Base-by-base conservation (phyloP, 2,888 invertebrate genomes). In the Pheosia tremula region DNA sequence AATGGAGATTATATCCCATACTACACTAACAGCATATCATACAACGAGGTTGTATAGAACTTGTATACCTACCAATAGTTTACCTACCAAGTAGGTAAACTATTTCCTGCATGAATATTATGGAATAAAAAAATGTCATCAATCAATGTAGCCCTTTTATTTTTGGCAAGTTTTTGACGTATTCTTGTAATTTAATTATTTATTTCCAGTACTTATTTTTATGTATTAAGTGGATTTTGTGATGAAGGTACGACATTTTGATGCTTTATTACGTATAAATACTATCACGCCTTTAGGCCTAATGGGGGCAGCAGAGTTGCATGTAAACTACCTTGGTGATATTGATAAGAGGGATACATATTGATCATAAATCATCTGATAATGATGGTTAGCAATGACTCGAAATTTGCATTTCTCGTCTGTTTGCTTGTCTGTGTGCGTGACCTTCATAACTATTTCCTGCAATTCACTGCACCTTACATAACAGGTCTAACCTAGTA, bases 201-300 rank as follows among this genome's bases (percentile, higher is more conserved):
- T 63, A 58, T 68, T 71, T 73, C 64, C 53, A 56, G 57, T 60
- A 60, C 61, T 67, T 69, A 68, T 71, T 73, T 71, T 71, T 76
- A 24, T 62, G 59, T 68, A 73, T 64, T 66, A 61, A 39, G 63
- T 68, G 63, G 62, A 68, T 72, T 71, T 73, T 72, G 77, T 73
- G 64, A 79, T 79, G 79, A 79, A 79, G 79, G 79, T 79, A 53
- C 45, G 41, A 56, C 56, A 13, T 8, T 43, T 10, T 55, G 41
- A 3, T 8, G 24, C 41, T 41, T 47, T n/a, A 11, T n/a, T 47
- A n/a, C 24, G 11, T 47, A n/a, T n/a, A n/a, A 43, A 43, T 43
- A 43, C 43, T 39, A 39, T 39, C 7, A 39, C 39, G 39, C 39
- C 7, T 6, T 6, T 39, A 39, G 5, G 0, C 24, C 24, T 24